Conservation (phyloP, 2,888 invertebrate species). For the Scaptomyza tumidula region DNA sequence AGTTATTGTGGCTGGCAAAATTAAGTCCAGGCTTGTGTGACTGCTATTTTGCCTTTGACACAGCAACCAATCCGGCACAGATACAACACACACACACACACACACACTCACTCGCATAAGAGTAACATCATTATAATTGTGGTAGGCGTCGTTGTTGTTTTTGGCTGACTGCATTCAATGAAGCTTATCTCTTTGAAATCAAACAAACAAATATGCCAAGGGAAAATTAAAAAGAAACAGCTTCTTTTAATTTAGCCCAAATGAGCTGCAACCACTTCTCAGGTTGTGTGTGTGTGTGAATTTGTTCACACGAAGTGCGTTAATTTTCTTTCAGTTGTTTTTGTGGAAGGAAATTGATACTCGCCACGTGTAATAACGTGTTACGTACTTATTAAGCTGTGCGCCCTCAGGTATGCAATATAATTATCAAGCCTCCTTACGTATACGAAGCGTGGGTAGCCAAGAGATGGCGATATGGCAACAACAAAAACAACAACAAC, state of each 20-base stretch:
- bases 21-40: slow-evolving; percentile 63
- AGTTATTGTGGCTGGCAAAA: slow-evolving; percentile 71
- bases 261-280: slow-evolving; percentile 9
- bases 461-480: slow-evolving; percentile 1
- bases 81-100: slow-evolving; percentile 10
- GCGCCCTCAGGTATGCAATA: slow-evolving; percentile 40
- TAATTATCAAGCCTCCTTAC: slow-evolving; percentile 45
- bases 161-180: slow-evolving; percentile 25
- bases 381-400: slow-evolving; percentile 26
- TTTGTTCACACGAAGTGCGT: not conserved
- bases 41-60: slow-evolving; percentile 67
- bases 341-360: slow-evolving; percentile 9
- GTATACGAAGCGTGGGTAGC: slow-evolving; percentile 26
- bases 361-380: slow-evolving; percentile 28
- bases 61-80: slow-evolving; percentile 32
- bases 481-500: not conserved
- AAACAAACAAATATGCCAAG: slow-evolving; percentile 38
- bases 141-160: slow-evolving; percentile 23
- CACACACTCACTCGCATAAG: not conserved
- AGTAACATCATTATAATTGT: slow-evolving; percentile 3
- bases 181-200: slow-evolving; percentile 22
- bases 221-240: slow-evolving; percentile 1
- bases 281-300: not conserved
- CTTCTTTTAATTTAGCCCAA: slow-evolving; percentile 30
- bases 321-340: not conserved